phyloP scores from a whole-genome alignment of 2,888 invertebrate species.

The Habrosyne pyritoides region DNA sequence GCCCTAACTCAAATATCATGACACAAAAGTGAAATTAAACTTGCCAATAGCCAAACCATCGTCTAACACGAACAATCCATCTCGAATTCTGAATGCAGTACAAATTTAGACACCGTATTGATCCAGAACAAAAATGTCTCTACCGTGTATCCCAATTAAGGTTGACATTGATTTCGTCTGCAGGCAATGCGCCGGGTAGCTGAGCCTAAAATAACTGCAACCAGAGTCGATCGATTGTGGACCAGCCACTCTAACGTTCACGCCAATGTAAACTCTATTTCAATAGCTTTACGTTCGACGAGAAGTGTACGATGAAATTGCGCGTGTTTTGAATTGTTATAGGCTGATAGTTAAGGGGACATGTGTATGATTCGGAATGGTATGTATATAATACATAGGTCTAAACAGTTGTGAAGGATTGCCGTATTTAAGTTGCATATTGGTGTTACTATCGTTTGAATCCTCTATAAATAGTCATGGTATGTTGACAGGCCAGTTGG shows the following conservation, averaged over 20 bases:
- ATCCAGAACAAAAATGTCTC: slow-evolving; percentile 64
- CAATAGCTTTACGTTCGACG: slow-evolving; percentile 7
- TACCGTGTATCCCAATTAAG: slow-evolving; percentile 65
- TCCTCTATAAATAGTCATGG: background rate
- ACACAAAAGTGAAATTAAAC: background rate
- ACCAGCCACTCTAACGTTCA: slow-evolving; percentile 8
- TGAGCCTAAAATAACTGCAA: slow-evolving; percentile 59
- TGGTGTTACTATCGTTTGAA: background rate
- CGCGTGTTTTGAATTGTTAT: background rate
- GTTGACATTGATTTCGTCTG: slow-evolving; percentile 74
- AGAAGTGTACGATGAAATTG: background rate
- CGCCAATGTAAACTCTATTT: slow-evolving; percentile 10
- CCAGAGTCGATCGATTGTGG: slow-evolving; percentile 44
- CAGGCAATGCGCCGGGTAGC: slow-evolving; percentile 45
- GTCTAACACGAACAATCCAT: background rate
- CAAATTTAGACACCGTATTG: slow-evolving; percentile 40
- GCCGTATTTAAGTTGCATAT: background rate
- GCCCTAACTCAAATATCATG: too few relatives aligned
- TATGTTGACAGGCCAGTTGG: too few relatives aligned
- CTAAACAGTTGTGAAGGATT: background rate
- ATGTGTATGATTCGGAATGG: background rate
- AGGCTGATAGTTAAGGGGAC: background rate
- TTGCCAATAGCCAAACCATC: background rate
- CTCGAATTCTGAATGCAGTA: slow-evolving; percentile 7
- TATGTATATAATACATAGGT: background rate